Conservation (phyloP, 2,888 invertebrate genomes). For the Malacosoma neustria region DNA sequence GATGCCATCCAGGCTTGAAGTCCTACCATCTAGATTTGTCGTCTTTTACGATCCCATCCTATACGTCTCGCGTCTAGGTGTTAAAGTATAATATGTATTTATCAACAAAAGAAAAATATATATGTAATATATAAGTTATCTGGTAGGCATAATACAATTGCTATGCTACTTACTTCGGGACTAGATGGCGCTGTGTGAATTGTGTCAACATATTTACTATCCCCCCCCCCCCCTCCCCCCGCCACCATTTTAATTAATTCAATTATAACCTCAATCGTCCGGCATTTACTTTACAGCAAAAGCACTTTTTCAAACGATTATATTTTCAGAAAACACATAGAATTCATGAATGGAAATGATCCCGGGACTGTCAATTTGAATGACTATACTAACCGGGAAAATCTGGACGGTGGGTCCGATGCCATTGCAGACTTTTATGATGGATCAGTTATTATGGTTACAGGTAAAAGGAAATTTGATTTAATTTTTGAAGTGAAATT, state of each 20-base stretch:
- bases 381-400: constrained; percentile 19
- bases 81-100: too few relatives aligned
- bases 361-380: constrained; percentile 37
- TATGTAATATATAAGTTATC: too few relatives aligned
- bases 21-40: background rate
- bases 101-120: too few relatives aligned
- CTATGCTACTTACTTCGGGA: too few relatives aligned
- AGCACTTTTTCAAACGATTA: background rate
- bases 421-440: constrained; percentile 68
- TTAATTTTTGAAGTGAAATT: background rate
- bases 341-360: constrained; percentile 51
- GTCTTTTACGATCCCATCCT: background rate
- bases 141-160: too few relatives aligned
- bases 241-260: too few relatives aligned
- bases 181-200: too few relatives aligned
- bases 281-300: too few relatives aligned
- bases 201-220: too few relatives aligned
- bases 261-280: too few relatives aligned
- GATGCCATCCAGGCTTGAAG: background rate
- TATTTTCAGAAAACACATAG: constrained; percentile 35
- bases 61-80: too few relatives aligned
- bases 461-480: constrained; percentile 42
- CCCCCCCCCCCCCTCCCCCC: too few relatives aligned
- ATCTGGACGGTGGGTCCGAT: constrained; percentile 27
- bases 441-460: constrained; percentile 67